phyloP scores from a whole-genome alignment of 2,888 invertebrate genomes.

The Teleiodes luculella region DNA sequence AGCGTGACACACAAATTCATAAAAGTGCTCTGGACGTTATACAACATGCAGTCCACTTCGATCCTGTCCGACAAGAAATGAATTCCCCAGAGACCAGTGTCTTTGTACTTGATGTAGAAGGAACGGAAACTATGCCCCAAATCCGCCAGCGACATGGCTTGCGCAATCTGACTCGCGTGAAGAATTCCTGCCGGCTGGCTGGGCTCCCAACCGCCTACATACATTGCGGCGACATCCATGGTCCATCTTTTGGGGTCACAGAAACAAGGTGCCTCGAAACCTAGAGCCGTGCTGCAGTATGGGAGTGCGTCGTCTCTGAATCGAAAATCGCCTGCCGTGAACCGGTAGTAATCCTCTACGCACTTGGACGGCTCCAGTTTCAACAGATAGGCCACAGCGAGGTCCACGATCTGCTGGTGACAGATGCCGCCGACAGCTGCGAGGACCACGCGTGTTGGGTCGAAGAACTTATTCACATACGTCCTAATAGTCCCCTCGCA shows the following conservation, averaged over 20 bases:
- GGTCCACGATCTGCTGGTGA: constrained; percentile 87
- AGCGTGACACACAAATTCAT: constrained; percentile 90
- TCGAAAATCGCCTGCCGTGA: constrained; percentile 91
- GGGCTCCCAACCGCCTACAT: constrained; percentile 92
- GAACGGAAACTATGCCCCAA: constrained; percentile 94
- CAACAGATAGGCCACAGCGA: constrained; percentile 85
- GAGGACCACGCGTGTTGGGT: constrained; percentile 85
- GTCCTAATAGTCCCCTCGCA: constrained; percentile 58
- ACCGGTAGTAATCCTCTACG: constrained; percentile 87
- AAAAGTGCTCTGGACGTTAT: constrained; percentile 86
- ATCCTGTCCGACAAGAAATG: constrained; percentile 83
- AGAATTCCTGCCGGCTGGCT: constrained; percentile 83
- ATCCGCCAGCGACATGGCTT: constrained; percentile 80
- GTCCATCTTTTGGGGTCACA: constrained; percentile 92
- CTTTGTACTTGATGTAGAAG: constrained; percentile 97
- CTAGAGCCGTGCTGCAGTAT: constrained; percentile 92
- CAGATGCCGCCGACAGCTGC: constrained; percentile 94
- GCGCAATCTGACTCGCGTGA: constrained; percentile 84
- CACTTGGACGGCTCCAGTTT: neutral
- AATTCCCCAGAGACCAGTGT: constrained; percentile 97
- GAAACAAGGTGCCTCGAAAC: constrained; percentile 95
- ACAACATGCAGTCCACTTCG: constrained; percentile 81
- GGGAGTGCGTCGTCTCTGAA: constrained; percentile 94
- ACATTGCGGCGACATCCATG: constrained; percentile 85
- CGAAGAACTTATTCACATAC: constrained; percentile 76